Evolutionary conservation across 1,140 invertebrate species (phyloP), one percentile per base, ranked within the genome.

Genomic region (Spodoptera litura): DNA sequence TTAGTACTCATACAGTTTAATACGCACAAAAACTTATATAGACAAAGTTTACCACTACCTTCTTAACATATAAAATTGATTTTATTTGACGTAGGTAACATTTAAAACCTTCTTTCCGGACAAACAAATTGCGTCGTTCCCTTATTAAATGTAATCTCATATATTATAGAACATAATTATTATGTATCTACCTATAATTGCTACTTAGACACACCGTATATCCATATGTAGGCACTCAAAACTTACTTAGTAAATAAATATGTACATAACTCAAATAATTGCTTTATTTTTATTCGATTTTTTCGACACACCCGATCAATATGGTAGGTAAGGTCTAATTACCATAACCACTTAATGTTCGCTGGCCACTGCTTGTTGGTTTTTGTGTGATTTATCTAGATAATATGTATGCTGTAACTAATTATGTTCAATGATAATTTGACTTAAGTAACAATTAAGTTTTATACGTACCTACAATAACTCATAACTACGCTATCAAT

Each of bases 221-320:
- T 15, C 44, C n/a, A 15, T 73, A 49, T 58, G 35, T 58, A 58
- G 11, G 35, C 56, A 73, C 35, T 10, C 35, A 9, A 56, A 20
- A 12, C 10, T 51, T 68, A 62, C 44, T 51, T 75, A 62, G 20
- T 75, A 52, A 75, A 62, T 75, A 53, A 64, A 62, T 75, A 75
- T 75, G 73, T 75, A 64, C 27, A 64, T 75, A 75, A 61, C 62
- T 74, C n/a, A 62, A 74, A 49, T 74, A 77, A 78, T 70, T 70
- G 55, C 62, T 70, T 71, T 78, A 78, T 70, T 78, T 78, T 78
- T 78, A 71, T 58, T 64, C 27, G 2, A 64, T 59, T 78, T 78
- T 78, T 78, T 68, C 15, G 75, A 58, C 52, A 59, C 76, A 71
- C 66, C 52, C 44, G 38, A 71, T 77, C 31, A 11, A 66, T 66